phyloP scores from a whole-genome alignment of 2,113 vertebrate species.

The Muscicapa adusta region DNA sequence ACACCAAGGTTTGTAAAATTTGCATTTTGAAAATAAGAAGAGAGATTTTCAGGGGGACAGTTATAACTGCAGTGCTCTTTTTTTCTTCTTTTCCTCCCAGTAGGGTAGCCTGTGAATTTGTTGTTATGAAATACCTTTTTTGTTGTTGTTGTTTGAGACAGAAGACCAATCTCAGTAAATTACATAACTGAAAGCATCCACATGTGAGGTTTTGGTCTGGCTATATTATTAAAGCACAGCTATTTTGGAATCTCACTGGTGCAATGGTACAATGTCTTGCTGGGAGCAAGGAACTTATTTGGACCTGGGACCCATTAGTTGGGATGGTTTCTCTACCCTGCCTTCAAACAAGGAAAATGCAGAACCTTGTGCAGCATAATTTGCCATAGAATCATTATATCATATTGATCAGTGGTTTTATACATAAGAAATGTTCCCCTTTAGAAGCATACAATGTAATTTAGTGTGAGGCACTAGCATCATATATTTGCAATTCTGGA shows the following conservation, averaged over 20 bases:
- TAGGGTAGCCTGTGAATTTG: background rate
- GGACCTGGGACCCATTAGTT: background rate
- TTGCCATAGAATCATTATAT: background rate
- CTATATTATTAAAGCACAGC: background rate
- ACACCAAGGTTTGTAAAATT: background rate
- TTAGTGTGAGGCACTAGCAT: background rate
- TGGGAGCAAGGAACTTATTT: background rate
- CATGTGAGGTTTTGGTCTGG: background rate
- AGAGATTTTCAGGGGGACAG: background rate
- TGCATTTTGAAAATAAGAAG: background rate
- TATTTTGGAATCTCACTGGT: background rate
- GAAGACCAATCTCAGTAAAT: background rate
- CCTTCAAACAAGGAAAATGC: background rate
- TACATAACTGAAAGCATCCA: background rate
- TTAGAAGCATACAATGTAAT: background rate
- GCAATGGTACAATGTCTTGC: background rate
- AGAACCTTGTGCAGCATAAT: background rate
- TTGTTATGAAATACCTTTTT: background rate
- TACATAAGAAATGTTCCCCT: background rate
- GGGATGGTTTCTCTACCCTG: background rate
- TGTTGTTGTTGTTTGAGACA: background rate
- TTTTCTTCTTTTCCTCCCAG: accelerated
- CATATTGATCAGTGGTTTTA: background rate
- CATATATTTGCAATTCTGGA: background rate
- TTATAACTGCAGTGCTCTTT: background rate